These are phyloP conservation scores for Peromyscus melanophrys DNA, from an alignment of 2,797 vertebrate genomes.

Conservation along the genomic window DNA sequence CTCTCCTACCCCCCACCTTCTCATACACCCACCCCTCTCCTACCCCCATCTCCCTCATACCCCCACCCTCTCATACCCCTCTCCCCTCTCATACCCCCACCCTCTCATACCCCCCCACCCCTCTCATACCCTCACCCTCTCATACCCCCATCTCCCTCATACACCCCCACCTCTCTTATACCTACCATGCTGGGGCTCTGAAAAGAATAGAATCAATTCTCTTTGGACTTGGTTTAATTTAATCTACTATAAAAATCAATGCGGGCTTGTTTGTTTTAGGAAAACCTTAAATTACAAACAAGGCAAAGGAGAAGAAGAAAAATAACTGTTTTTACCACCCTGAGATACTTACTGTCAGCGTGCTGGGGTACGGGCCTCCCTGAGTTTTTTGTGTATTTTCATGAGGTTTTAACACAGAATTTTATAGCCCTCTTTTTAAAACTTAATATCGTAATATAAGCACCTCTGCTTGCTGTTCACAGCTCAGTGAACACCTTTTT, in stretches of 20 bases:
- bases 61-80: no score
- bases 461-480: background rate
- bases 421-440: slow-evolving; percentile 29
- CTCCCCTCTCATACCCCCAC: no score
- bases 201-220: background rate
- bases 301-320: slow-evolving; percentile 16
- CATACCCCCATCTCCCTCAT: no score
- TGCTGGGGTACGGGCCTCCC: background rate
- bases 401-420: background rate
- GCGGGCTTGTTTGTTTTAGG: slow-evolving; percentile 17
- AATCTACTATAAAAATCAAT: slow-evolving; percentile 11
- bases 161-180: background rate
- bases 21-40: no score
- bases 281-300: slow-evolving; percentile 15
- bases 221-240: background rate
- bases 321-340: background rate
- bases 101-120: no score
- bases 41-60: no score
- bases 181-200: background rate
- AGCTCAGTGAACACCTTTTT: background rate
- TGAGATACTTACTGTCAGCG: background rate
- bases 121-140: no score
- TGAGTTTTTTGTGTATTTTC: background rate
- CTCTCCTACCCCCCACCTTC: no score
- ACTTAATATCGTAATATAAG: background rate